phyloP scores from a whole-genome alignment of 2,113 vertebrate species.

The Suricata suricatta region DNA sequence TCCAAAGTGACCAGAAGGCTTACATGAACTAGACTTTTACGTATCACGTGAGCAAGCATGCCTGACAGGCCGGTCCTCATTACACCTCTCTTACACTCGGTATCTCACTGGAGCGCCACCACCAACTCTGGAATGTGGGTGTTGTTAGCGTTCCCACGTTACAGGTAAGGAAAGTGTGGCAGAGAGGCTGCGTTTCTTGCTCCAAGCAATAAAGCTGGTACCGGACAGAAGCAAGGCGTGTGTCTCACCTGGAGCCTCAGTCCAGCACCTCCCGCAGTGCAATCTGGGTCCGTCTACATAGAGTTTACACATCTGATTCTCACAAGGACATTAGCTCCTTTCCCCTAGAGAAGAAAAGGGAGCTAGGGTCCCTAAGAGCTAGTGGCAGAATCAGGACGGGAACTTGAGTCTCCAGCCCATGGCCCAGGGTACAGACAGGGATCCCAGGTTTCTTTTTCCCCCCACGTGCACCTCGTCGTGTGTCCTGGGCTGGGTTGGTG shows the following conservation, averaged over 20 bases:
- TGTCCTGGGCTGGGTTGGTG: not conserved
- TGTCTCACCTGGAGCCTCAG: not conserved
- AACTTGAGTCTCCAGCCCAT: not conserved
- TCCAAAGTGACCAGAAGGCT: not conserved
- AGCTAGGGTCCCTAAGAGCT: not conserved
- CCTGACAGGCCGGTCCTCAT: not conserved
- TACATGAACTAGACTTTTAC: not conserved
- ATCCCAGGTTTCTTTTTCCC: no score
- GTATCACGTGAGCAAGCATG: not conserved
- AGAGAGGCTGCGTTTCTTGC: not conserved
- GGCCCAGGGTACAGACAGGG: not conserved
- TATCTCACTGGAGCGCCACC: not conserved
- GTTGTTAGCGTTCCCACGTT: not conserved
- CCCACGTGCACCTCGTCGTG: not conserved
- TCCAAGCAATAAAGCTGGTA: not conserved
- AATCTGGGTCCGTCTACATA: not conserved
- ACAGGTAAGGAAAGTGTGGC: not conserved
- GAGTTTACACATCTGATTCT: not conserved
- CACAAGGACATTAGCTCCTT: not conserved
- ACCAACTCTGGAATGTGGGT: not conserved
- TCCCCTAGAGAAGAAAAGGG: not conserved
- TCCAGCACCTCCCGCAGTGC: not conserved
- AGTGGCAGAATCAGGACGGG: not conserved
- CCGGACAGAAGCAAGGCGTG: not conserved
- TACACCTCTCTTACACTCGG: not conserved